Conservation (phyloP, 2,888 invertebrate species). For the Euspilapteryx auroguttella region DNA sequence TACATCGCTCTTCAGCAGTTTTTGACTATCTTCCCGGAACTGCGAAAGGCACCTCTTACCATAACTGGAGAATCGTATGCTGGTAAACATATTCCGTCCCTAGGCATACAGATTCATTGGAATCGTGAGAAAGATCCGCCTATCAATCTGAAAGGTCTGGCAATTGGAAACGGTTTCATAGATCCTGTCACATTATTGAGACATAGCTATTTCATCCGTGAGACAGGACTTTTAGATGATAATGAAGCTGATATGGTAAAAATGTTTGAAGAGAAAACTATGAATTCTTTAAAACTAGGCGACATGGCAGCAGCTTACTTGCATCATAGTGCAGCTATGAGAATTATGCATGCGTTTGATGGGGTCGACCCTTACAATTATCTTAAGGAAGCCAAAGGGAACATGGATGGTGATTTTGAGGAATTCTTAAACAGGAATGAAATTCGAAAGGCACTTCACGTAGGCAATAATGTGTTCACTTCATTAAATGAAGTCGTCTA, state of each 20-base stretch:
- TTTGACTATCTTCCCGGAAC: slow-evolving; percentile 70
- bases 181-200: slow-evolving; percentile 69
- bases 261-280: slow-evolving; percentile 50
- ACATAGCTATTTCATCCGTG: slow-evolving; percentile 70
- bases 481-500: slow-evolving; percentile 56
- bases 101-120: slow-evolving; percentile 62
- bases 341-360: no score
- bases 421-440: slow-evolving; percentile 54
- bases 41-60: slow-evolving; percentile 27
- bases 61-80: background rate
- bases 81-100: slow-evolving; percentile 67
- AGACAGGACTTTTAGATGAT: slow-evolving; percentile 62
- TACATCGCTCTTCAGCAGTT: slow-evolving; percentile 71
- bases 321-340: no score
- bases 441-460: slow-evolving; percentile 71
- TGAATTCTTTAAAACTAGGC: no score
- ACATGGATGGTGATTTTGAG: slow-evolving; percentile 21
- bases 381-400: slow-evolving; percentile 43
- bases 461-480: slow-evolving; percentile 69
- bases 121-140: slow-evolving; percentile 27
- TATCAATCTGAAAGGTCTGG: slow-evolving; percentile 62
- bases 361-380: no score
- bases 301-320: no score
- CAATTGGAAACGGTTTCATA: slow-evolving; percentile 69
- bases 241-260: slow-evolving; percentile 49